Percentiles rank a stretch among this genome's conserved stretches.
phyloP scores from a whole-genome alignment of 2,888 invertebrate genomes.

The Thymelicus lineola region DNA sequence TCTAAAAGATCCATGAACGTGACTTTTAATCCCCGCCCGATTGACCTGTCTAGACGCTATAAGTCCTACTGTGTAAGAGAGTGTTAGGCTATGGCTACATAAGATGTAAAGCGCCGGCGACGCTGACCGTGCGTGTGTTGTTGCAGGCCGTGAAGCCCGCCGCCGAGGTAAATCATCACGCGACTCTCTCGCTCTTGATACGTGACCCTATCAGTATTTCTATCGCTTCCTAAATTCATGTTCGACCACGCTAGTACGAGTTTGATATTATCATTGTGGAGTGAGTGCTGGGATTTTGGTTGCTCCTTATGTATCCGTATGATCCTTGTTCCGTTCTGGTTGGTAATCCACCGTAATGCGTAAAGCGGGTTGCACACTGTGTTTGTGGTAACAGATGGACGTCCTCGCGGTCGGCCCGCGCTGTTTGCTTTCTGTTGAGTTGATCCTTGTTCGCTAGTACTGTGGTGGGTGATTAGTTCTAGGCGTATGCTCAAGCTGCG shows the following conservation, averaged over 20 bases:
- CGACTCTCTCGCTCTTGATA: slow-evolving; percentile 61
- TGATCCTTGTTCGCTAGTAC: slow-evolving; percentile 72
- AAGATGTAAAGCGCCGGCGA: slow-evolving; percentile 10
- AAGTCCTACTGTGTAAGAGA: neutral
- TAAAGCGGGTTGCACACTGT: slow-evolving; percentile 70
- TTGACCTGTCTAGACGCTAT: neutral
- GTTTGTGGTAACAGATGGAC: slow-evolving; percentile 74
- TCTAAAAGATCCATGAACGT: no score
- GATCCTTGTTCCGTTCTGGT: slow-evolving; percentile 61
- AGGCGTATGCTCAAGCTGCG: slow-evolving; percentile 73
- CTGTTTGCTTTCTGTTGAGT: slow-evolving; percentile 71
- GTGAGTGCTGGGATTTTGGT: slow-evolving; percentile 83
- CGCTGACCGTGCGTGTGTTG: slow-evolving; percentile 79
- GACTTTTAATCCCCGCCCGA: no score
- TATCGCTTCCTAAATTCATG: slow-evolving; percentile 82
- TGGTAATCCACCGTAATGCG: slow-evolving; percentile 73
- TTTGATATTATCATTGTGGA: slow-evolving; percentile 70
- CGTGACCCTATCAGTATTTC: slow-evolving; percentile 70
- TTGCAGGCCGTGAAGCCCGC: slow-evolving; percentile 90
- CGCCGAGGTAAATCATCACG: slow-evolving; percentile 86
- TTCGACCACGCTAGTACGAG: slow-evolving; percentile 75
- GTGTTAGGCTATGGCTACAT: no score
- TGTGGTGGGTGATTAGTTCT: slow-evolving; percentile 77
- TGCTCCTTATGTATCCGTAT: slow-evolving; percentile 76
- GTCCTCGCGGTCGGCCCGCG: slow-evolving; percentile 60